Conservation (phyloP, 2,888 invertebrate species). For the Sminthurinus aureus region DNA sequence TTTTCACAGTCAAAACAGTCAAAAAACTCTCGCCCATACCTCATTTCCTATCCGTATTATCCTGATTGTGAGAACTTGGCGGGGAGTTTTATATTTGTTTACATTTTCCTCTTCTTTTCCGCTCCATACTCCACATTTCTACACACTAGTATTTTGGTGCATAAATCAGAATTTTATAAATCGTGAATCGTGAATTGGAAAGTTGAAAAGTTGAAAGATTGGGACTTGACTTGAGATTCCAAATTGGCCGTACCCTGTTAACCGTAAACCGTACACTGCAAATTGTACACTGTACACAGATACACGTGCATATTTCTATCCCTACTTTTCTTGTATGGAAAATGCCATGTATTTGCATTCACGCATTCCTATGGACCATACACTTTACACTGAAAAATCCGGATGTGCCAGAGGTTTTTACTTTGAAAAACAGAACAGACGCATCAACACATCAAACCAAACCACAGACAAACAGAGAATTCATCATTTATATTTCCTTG, state of each 20-base stretch:
- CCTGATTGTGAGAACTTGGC: conserved; percentile 9
- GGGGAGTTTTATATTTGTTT: neutral
- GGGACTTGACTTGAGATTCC: no score
- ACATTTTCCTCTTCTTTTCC: neutral
- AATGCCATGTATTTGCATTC: no score
- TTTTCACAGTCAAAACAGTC: neutral
- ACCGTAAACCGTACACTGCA: neutral
- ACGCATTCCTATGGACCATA: no score
- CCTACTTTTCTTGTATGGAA: neutral
- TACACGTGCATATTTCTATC: neutral
- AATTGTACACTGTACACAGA: neutral
- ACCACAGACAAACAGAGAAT: neutral
- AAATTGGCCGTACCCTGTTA: neutral
- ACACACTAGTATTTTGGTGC: neutral
- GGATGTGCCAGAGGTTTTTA: neutral
- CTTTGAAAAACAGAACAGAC: neutral
- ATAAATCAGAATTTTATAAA: neutral
- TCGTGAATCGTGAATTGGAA: neutral
- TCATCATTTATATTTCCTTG: conserved; percentile 8
- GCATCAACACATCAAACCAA: no score
- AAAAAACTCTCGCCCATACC: neutral
- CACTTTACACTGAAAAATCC: neutral
- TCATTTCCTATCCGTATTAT: neutral
- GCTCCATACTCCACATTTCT: no score
- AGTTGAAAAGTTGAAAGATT: no score